Evolutionary conservation across 1,140 invertebrate genomes (phyloP).

Genomic region (Choristoneura fumiferana): DNA sequence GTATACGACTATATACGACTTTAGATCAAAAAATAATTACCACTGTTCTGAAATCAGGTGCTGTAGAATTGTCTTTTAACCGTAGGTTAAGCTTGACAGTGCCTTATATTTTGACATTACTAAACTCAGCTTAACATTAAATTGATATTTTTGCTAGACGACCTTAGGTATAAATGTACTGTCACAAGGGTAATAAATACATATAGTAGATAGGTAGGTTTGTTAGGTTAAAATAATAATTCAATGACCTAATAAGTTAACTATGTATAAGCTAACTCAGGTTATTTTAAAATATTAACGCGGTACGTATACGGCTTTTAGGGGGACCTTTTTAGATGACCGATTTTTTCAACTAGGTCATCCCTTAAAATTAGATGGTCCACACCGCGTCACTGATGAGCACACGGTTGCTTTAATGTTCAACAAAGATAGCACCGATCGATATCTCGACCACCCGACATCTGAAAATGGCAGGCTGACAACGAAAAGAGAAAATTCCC

Average conservation of each 20-base stretch:
- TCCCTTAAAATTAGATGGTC: conserved; percentile 63
- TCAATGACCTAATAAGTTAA: conserved; percentile 4
- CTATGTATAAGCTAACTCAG: neutral
- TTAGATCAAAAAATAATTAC: no score
- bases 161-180: no score
- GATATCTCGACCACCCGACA: conserved; percentile 39
- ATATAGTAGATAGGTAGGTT: no score
- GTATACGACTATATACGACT: no score
- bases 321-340: conserved; percentile 46
- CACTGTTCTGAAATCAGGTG: no score
- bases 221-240: neutral
- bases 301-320: conserved; percentile 25
- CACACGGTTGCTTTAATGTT: conserved; percentile 40
- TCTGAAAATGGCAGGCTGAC: conserved; percentile 26
- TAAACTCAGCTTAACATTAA: no score
- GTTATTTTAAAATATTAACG: conserved; percentile 8
- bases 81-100: no score
- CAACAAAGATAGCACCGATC: conserved; percentile 53
- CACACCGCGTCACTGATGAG: conserved; percentile 38
- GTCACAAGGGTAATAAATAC: no score
- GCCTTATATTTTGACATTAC: no score
- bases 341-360: conserved; percentile 68
- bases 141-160: no score
- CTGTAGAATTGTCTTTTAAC: no score
- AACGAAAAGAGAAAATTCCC: conserved; percentile 31